phyloP scores from a whole-genome alignment of 2,113 vertebrate genomes.

The Laticauda colubrina region DNA sequence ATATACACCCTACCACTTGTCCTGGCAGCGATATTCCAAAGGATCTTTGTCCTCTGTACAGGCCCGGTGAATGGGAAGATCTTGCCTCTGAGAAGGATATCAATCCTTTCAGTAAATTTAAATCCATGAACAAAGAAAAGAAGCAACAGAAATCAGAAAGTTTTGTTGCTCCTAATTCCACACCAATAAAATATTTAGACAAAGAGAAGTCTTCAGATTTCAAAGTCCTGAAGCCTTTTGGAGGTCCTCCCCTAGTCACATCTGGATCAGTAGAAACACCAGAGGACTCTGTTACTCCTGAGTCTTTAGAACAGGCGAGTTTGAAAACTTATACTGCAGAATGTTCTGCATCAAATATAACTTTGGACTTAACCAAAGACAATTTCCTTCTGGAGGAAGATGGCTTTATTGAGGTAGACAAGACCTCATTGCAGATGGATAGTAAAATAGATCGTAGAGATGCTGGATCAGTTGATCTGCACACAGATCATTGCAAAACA shows the following conservation, averaged over 20 bases:
- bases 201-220: constrained; percentile 62
- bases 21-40: constrained; percentile 91
- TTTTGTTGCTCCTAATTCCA: constrained; percentile 29
- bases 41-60: constrained; percentile 99
- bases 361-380: constrained; percentile 68
- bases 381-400: constrained; percentile 53
- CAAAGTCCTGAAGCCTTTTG: constrained; percentile 47
- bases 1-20: constrained; percentile 74
- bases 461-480: constrained; percentile 50
- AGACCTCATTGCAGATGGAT: constrained; percentile 45
- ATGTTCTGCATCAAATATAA: constrained; percentile 34
- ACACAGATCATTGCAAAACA: constrained; percentile 41
- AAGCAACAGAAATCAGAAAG: constrained; percentile 70
- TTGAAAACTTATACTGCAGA: constrained; percentile 39
- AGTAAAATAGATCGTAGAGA: constrained; percentile 52
- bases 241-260: constrained; percentile 47
- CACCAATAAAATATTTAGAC: constrained; percentile 41
- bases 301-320: constrained; percentile 31
- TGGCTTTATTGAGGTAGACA: constrained; percentile 68
- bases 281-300: constrained; percentile 36
- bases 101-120: constrained; percentile 95
- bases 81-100: constrained; percentile 91
- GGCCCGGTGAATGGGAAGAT: constrained; percentile 98
- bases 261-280: constrained; percentile 49
- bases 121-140: constrained; percentile 81